Evolutionary conservation across 2,797 vertebrate genomes (phyloP), one percentile per base, ranked within the genome.

Genomic region (Artibeus jamaicensis): DNA sequence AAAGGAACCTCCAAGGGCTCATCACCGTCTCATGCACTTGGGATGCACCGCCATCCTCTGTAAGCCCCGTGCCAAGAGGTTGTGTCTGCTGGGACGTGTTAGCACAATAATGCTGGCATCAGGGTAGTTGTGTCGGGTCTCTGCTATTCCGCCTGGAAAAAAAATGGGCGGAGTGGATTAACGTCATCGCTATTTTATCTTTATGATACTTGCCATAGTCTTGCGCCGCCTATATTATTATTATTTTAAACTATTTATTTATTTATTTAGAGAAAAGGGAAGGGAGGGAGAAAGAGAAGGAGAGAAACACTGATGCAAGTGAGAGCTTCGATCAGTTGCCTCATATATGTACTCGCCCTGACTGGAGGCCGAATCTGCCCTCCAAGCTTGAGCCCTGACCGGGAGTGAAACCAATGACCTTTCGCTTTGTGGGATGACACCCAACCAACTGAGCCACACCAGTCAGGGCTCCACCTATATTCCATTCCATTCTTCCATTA

Each of bases 71-170:
- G 48, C n/a, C 7, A 12, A 39, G 50, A 39, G 26, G 22, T 3
- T 50, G 67, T 37, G 79, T 73, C 55, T n/a, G n/a, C 62, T 39
- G 18, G n/a, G 8, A 34, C 26, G 1, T 7, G 37, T 34, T n/a
- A 24, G 53, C 9, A 29, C 32, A 65, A 16, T 46, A 12, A 55
- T 34, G 22, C 59, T 2, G 3, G 32, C n/a, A 59, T 85, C 42
- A 1, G 3, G 3, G 65, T 59, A 70, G 29, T 71, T 11, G 32
- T 8, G 1, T 76, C 7, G 21, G 77, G 48, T 14, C 42, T 68
- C 32, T 34, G 48, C 48, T 62, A 73, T 86, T 73, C n/a, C n/a
- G 22, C 50, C 76, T 94, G 46, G 7, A 77, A 76, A 92, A 42
- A 42, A 81, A 94, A 83, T 68, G 46, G 82, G 76, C 71, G 4